Evolutionary conservation across 2,888 invertebrate species (phyloP).

Genomic region (Drosophila algonquin): DNA sequence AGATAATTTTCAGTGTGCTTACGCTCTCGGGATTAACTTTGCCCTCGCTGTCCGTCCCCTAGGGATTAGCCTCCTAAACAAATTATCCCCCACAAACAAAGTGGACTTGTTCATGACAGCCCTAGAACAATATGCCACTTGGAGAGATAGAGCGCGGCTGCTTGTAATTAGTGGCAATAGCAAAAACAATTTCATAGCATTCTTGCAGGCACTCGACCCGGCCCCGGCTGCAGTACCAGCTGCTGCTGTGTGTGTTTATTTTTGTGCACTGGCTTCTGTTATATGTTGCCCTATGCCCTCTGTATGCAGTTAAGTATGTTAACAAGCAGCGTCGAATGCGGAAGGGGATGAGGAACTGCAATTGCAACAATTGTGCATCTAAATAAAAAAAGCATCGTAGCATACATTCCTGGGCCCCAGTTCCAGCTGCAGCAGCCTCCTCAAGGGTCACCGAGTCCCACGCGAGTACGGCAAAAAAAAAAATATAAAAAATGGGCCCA

Average conservation of each 20-base stretch:
- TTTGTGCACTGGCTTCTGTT: conserved; percentile 42
- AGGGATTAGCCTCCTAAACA: conserved; percentile 8
- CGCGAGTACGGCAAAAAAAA: conserved; percentile 22
- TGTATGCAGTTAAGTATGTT: conserved; percentile 78
- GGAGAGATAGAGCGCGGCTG: conserved; percentile 41
- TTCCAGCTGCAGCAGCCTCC: conserved; percentile 25
- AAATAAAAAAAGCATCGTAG: conserved; percentile 34
- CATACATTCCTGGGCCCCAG: conserved; percentile 48
- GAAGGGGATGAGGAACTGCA: conserved; percentile 55
- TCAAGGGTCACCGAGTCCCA: background rate
- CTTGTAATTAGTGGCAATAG: conserved; percentile 78
- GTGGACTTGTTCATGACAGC: conserved; percentile 17
- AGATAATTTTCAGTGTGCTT: too few relatives aligned
- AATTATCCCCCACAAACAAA: conserved; percentile 40
- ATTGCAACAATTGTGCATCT: conserved; percentile 76
- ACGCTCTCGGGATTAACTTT: too few relatives aligned
- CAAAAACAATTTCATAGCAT: conserved; percentile 69
- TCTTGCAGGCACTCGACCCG: conserved; percentile 71
- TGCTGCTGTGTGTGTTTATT: conserved; percentile 51
- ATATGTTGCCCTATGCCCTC: background rate
- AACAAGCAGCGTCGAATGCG: conserved; percentile 54
- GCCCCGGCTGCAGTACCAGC: background rate
- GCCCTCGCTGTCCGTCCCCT: background rate
- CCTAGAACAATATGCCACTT: conserved; percentile 22
- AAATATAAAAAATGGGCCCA: conserved; percentile 46